Conservation (phyloP, 2,113 vertebrate species). For the Dipodomys stephensi region DNA sequence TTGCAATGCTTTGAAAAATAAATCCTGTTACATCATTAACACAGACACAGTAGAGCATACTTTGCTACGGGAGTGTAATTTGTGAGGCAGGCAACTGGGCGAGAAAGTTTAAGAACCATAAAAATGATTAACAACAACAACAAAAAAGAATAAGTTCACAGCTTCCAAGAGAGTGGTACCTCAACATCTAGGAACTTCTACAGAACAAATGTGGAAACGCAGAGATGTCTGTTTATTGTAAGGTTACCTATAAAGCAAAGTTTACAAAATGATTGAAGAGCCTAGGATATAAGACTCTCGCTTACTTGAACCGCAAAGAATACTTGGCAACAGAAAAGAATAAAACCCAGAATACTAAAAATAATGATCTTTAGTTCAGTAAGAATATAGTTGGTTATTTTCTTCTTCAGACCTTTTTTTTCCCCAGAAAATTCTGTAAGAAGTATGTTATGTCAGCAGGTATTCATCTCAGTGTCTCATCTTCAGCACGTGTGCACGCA, state of each 20-base stretch:
- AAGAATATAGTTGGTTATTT: neutral
- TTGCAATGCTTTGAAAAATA: neutral
- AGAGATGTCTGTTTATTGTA: neutral
- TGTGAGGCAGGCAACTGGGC: neutral
- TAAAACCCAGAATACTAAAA: neutral
- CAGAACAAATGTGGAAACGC: neutral
- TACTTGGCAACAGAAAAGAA: neutral
- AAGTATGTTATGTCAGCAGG: neutral
- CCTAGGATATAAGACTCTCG: neutral
- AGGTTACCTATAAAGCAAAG: constrained; percentile 24
- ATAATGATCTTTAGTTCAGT: neutral
- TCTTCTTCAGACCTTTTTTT: neutral
- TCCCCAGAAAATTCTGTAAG: neutral
- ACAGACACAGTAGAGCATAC: neutral
- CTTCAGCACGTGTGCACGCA: too few species aligned
- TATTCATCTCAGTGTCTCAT: too few species aligned
- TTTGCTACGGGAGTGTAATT: neutral
- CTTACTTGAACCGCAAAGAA: constrained; percentile 14
- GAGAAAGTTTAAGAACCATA: neutral
- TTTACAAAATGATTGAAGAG: neutral
- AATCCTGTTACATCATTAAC: neutral
- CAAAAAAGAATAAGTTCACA: neutral
- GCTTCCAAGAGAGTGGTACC: neutral
- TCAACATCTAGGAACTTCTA: neutral
- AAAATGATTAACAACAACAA: neutral